These are phyloP conservation scores for Phenganax subtilis DNA, from an alignment of 92 coral and sea anemone species.

Conservation along the genomic window DNA sequence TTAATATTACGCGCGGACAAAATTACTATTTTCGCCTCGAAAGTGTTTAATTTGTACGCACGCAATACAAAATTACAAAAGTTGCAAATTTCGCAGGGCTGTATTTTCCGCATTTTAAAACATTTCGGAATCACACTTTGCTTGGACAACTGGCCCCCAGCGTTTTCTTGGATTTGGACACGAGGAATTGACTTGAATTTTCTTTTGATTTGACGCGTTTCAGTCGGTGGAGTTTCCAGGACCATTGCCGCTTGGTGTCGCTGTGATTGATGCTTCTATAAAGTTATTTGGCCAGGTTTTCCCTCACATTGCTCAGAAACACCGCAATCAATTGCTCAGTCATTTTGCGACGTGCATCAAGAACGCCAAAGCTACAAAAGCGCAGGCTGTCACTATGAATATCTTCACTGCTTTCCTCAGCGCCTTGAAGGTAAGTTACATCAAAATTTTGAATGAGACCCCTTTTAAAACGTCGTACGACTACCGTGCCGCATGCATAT, in stretches of 20 bases:
- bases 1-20: no score
- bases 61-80: no score
- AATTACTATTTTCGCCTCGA: no score
- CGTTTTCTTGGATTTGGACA: no score
- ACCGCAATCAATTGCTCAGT: slow-evolving; percentile 82
- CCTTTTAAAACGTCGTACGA: background rate
- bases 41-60: no score
- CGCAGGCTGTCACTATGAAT: slow-evolving; percentile 94
- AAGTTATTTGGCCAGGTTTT: slow-evolving; percentile 84
- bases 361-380: slow-evolving; percentile 84
- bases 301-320: slow-evolving; percentile 89
- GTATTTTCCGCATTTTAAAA: no score
- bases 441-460: no score
- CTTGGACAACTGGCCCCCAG: no score
- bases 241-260: slow-evolving; percentile 91
- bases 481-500: background rate
- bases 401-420: slow-evolving; percentile 92
- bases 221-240: slow-evolving; percentile 96
- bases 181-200: background rate
- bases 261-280: slow-evolving; percentile 91
- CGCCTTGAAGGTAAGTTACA: slow-evolving; percentile 65
- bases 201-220: background rate
- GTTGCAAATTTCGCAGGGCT: no score
- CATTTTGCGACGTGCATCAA: slow-evolving; percentile 90
- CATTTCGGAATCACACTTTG: no score